Evolutionary conservation across 1,140 invertebrate species (phyloP).

Genomic region (Trachymyrmex septentrionalis): DNA sequence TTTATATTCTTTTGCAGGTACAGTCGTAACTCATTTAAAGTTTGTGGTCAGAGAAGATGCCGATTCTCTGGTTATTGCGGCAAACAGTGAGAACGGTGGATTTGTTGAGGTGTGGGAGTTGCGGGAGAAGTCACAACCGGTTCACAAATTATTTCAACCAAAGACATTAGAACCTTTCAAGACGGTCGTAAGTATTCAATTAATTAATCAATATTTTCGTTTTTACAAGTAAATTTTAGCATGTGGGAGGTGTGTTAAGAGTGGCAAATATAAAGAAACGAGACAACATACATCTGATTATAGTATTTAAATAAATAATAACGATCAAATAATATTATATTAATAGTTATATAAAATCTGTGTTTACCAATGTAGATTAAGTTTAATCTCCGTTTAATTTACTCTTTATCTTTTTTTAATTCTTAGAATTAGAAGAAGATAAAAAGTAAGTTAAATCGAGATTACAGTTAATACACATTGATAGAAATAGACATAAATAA

Average conservation of each 20-base stretch:
- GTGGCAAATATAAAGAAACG: neutral
- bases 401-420: no score
- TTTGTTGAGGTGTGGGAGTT: constrained; percentile 95
- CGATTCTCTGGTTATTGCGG: constrained; percentile 92
- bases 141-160: constrained; percentile 91
- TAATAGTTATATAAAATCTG: neutral
- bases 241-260: neutral
- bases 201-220: constrained; percentile 19
- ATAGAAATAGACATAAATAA: neutral
- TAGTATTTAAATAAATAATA: neutral
- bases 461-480: no score
- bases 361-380: no score
- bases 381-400: no score
- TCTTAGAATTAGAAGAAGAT: no score
- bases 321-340: neutral
- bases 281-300: neutral
- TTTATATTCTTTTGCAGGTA: constrained; percentile 72
- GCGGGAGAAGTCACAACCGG: constrained; percentile 91
- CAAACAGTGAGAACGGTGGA: constrained; percentile 88
- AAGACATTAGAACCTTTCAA: constrained; percentile 88
- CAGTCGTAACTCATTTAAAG: constrained; percentile 90
- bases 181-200: constrained; percentile 89
- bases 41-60: constrained; percentile 94
- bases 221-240: neutral
- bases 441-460: no score